Evolutionary conservation across 2,113 vertebrate genomes (phyloP).

Genomic region (Nanorana parkeri): DNA sequence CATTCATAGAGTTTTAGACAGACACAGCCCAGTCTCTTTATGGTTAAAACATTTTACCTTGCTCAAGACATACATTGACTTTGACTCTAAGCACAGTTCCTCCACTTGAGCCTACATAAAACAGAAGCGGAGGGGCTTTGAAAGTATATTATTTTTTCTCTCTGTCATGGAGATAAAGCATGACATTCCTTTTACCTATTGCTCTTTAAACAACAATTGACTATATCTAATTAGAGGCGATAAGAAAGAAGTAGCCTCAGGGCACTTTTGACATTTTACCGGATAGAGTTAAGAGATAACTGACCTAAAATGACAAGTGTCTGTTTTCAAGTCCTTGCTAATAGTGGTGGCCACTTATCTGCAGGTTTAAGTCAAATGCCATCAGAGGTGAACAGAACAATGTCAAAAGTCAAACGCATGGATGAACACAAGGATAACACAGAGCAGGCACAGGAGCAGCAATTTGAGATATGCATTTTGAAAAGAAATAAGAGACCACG

Average conservation of each 20-base stretch:
- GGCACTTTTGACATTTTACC: conserved; percentile 70
- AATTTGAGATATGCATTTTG: no score
- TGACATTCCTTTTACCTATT: conserved; percentile 49
- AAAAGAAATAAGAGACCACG: no score
- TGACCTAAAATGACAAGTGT: conserved; percentile 69
- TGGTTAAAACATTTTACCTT: not conserved
- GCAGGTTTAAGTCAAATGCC: conserved; percentile 45
- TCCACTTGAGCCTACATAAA: not conserved
- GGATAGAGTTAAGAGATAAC: conserved; percentile 69
- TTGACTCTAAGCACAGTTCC: not conserved
- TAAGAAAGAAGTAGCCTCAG: conserved; percentile 62
- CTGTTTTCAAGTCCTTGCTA: conserved; percentile 71
- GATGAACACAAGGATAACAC: conserved; percentile 24
- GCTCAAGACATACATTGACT: not conserved
- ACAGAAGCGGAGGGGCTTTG: not conserved
- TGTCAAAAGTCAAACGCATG: conserved; percentile 52
- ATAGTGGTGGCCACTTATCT: conserved; percentile 58
- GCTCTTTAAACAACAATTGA: conserved; percentile 63
- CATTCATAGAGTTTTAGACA: no score
- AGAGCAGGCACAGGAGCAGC: not conserved
- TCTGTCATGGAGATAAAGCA: conserved; percentile 8
- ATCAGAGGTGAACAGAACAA: conserved; percentile 47
- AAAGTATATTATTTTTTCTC: conserved; percentile 6
- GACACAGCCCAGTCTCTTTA: no score
- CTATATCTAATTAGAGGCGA: conserved; percentile 61